Base-by-base conservation (phyloP, 2,888 invertebrate species). In the Cephus nigrinus region DNA sequence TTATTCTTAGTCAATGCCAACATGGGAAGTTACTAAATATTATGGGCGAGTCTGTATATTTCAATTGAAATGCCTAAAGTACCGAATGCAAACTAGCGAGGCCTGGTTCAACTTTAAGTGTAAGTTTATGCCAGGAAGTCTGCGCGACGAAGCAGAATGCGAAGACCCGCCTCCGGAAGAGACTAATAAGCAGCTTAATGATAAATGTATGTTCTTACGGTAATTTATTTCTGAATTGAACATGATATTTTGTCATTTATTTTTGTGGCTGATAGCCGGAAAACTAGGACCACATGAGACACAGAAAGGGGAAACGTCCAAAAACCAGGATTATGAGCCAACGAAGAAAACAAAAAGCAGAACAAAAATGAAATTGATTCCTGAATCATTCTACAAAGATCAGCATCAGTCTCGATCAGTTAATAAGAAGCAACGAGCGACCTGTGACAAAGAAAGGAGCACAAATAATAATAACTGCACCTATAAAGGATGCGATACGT, bases 11-110 rank as follows among this genome's bases (percentile, higher is more conserved):
- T 81, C 84, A 36, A 71, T 88, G 69, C 87, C 87, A 71, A 80
- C 87, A 73, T 87, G 87, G 87, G 87, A 88, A 83, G 81, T 86
- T 36, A 87, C 86, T 55, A 88, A 87, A 82, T 87, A 87, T 80
- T 88, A 88, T 55, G 87, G 87, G 69, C 84, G 84, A 77, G 84
- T 87, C 30, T 83, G 84, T 79, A 78, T 84, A 69, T 86, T 85
- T 83, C 86, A 88, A 82, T 76, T 87, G 68, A 82, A 85, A 76
- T 86, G 85, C 74, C 75, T 87, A 55, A 88, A 87, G 78, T 86
- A 88, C 77, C 82, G 80, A 75, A 80, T 87, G 75, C 83, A 87
- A 79, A 87, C 85, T 30, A 87, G 87, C 73, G 86, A 87, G 78
- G 82, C 86, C 32, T 88, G 86, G 86, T 86, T 84, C 79, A 84